Evolutionary conservation across 2,797 vertebrate species (phyloP).

Genomic region (Muscicapa striata): DNA sequence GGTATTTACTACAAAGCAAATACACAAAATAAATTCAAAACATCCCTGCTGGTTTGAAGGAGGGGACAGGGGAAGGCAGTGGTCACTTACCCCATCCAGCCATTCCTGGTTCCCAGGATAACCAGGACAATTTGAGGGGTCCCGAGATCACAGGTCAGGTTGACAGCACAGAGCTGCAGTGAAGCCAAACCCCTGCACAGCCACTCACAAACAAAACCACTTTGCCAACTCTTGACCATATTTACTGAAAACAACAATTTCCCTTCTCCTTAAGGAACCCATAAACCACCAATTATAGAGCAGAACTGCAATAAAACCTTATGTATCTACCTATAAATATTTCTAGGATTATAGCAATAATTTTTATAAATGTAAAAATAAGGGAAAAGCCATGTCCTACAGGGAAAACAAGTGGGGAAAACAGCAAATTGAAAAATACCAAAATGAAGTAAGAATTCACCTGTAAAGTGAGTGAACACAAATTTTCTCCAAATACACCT

Average conservation of each 20-base stretch:
- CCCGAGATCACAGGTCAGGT: not conserved
- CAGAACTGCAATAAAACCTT: not conserved
- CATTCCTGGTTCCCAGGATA: not conserved
- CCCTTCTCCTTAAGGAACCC: not conserved
- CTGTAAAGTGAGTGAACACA: not conserved
- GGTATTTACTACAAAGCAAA: not conserved
- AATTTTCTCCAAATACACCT: not conserved
- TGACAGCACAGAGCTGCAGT: not conserved
- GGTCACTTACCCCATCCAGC: not conserved
- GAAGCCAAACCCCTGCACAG: not conserved
- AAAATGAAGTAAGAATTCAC: not conserved
- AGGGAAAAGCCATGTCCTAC: not conserved
- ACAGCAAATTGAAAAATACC: not conserved
- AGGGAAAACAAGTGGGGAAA: not conserved
- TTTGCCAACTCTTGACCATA: not conserved
- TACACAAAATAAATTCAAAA: not conserved
- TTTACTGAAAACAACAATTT: not conserved
- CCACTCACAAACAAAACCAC: not conserved
- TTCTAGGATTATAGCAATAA: not conserved
- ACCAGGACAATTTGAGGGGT: not conserved
- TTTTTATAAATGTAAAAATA: not conserved
- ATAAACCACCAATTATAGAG: not conserved
- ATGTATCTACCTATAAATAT: not conserved
- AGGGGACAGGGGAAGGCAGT: not conserved
- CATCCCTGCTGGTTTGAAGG: not conserved